Evolutionary conservation across 2,797 vertebrate species (phyloP), one percentile per base, ranked within the genome.

Genomic region (Parotocinclus haroldoi): DNA sequence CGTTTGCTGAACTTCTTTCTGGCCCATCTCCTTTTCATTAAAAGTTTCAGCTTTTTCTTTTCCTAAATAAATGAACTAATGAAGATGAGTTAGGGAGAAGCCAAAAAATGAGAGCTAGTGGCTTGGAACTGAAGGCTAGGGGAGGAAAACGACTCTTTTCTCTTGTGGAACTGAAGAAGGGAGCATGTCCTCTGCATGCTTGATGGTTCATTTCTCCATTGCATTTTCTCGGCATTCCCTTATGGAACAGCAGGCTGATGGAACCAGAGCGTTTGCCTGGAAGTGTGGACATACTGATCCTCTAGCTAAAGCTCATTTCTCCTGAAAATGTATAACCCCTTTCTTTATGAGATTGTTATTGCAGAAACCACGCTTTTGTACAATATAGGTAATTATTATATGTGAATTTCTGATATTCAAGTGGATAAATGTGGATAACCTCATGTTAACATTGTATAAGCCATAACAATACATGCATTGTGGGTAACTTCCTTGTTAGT

Each of bases 161-260:
- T 88, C 85, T 87, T 83, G 85, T 83, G 77, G 76, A 78, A 61
- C 73, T 62, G 76, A 79, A 79, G 61, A 71, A 84, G 82, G 85
- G 81, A 72, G 85, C 80, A 80, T 86, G 83, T 83, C 81, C 71
- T 64, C 74, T 82, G 86, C 86, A 89, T 89, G 86, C 78, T 39
- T 78, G 80, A 82, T 68, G 69, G 77, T 82, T 81, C 76, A 84
- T 89, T 82, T 77, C 80, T 84, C 80, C 85, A 82, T 87, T 79
- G 78, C 87, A 85, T 86, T 81, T 78, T 81, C 78, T 75, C 76
- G 70, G 82, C 82, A 48, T 79, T 82, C 81, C 78, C 83, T 84
- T 81, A 85, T 85, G 83, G 84, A 89, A 83, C 82, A 42, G 56
- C 69, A 65, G 60, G 74, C 72, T 83, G 72, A 42, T 40, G 27